A percentile compares a stretch with the other conserved stretches of the same genome.
These are phyloP conservation scores for Caenorhabditis sp. DNA, from an alignment of 2,888 invertebrate genomes.

Conservation along the genomic window DNA sequence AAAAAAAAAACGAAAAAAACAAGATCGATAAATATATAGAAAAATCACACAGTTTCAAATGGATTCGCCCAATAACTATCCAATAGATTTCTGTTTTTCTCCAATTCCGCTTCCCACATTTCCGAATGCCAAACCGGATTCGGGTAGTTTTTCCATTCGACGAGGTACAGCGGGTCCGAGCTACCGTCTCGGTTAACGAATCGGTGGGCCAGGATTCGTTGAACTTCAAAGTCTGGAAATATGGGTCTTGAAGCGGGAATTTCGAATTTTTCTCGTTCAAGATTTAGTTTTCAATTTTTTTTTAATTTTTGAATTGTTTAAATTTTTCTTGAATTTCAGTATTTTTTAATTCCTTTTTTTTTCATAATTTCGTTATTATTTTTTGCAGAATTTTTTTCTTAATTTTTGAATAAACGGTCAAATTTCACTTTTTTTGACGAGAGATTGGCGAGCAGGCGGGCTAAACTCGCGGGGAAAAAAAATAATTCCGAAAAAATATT, in stretches of 20 bases:
- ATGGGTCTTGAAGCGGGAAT: neutral
- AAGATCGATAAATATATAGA: too few relatives aligned
- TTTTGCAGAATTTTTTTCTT: too few relatives aligned
- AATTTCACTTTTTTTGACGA: too few relatives aligned
- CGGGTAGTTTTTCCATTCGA: neutral
- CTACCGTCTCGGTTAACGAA: neutral
- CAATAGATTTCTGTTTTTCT: neutral
- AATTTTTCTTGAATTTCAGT: too few relatives aligned
- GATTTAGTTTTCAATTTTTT: neutral
- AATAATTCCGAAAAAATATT: too few relatives aligned
- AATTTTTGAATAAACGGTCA: too few relatives aligned
- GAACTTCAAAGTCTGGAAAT: neutral
- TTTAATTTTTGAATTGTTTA: neutral
- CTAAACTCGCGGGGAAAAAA: too few relatives aligned
- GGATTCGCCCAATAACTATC: neutral
- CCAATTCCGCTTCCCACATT: neutral
- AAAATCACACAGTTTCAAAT: neutral
- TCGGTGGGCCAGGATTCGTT: neutral
- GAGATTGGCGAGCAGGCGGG: too few relatives aligned
- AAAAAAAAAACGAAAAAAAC: too few relatives aligned
- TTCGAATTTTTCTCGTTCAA: neutral
- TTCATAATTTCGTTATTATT: too few relatives aligned
- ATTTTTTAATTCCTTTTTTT: too few relatives aligned
- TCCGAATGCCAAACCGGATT: neutral
- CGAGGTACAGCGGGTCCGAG: neutral